phyloP scores from a whole-genome alignment of 2,888 invertebrate species.

The Dorcus parallelipipedus region DNA sequence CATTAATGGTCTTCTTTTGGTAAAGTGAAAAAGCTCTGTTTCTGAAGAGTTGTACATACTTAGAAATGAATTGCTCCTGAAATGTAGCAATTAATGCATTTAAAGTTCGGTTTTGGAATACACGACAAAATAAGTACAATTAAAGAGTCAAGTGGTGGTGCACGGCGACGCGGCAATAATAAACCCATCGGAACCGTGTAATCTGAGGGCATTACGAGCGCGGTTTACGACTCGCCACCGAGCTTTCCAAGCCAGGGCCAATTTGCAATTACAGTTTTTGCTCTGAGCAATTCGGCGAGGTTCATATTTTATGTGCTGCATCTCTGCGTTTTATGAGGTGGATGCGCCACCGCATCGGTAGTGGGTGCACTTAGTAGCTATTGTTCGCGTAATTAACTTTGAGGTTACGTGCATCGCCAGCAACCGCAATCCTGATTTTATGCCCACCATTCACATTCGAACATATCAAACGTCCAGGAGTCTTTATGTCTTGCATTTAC shows the following conservation, averaged over 20 bases:
- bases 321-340: conserved; percentile 40
- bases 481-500: too few relatives aligned
- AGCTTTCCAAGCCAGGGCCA: conserved; percentile 32
- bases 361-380: conserved; percentile 25
- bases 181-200: conserved; percentile 36
- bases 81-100: neutral
- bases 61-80: too few relatives aligned
- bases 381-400: conserved; percentile 40
- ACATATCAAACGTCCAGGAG: too few relatives aligned
- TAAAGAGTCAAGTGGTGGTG: conserved; percentile 8
- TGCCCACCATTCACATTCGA: conserved; percentile 14
- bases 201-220: conserved; percentile 34
- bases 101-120: neutral
- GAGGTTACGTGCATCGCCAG: conserved; percentile 27
- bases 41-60: too few relatives aligned
- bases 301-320: conserved; percentile 43
- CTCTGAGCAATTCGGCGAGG: conserved; percentile 36
- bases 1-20: too few relatives aligned
- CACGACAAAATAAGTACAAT: conserved; percentile 17
- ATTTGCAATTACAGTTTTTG: conserved; percentile 44
- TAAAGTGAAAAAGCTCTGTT: too few relatives aligned
- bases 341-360: conserved; percentile 14
- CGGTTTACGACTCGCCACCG: conserved; percentile 37
- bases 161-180: conserved; percentile 26
- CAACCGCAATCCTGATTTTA: conserved; percentile 23